phyloP scores from a whole-genome alignment of 2,797 vertebrate species.

The Peromyscus eremicus region DNA sequence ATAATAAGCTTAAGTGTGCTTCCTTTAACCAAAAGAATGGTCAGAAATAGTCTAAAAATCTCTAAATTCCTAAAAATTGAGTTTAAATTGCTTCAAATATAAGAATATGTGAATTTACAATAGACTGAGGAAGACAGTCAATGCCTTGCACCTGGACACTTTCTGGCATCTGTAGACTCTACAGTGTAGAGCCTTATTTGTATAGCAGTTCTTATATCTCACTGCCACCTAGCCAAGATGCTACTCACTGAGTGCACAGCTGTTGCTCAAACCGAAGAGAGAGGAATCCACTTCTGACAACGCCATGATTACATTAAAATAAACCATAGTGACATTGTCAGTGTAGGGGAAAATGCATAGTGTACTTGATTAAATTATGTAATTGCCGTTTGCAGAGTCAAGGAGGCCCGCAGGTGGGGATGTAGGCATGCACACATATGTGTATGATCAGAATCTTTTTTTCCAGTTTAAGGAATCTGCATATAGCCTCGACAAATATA shows the following conservation, averaged over 20 bases:
- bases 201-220: neutral
- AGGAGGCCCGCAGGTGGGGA: neutral
- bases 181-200: neutral
- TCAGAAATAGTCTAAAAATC: slow-evolving; percentile 20
- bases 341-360: slow-evolving; percentile 27
- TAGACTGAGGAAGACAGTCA: neutral
- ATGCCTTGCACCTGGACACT: neutral
- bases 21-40: neutral
- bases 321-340: slow-evolving; percentile 51
- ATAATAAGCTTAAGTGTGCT: neutral
- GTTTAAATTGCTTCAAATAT: neutral
- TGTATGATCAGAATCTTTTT: neutral
- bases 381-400: slow-evolving; percentile 21
- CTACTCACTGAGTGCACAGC: neutral
- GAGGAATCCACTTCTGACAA: neutral
- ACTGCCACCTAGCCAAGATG: neutral
- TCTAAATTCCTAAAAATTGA: neutral
- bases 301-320: slow-evolving; percentile 66
- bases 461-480: neutral
- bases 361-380: slow-evolving; percentile 12
- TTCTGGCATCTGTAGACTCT: neutral
- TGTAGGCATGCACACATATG: neutral
- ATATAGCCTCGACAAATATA: neutral
- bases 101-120: neutral
- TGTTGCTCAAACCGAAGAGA: slow-evolving; percentile 60